These are phyloP conservation scores for Frankliniella intonsa DNA, from an alignment of 2,888 invertebrate species.

Conservation along the genomic window DNA sequence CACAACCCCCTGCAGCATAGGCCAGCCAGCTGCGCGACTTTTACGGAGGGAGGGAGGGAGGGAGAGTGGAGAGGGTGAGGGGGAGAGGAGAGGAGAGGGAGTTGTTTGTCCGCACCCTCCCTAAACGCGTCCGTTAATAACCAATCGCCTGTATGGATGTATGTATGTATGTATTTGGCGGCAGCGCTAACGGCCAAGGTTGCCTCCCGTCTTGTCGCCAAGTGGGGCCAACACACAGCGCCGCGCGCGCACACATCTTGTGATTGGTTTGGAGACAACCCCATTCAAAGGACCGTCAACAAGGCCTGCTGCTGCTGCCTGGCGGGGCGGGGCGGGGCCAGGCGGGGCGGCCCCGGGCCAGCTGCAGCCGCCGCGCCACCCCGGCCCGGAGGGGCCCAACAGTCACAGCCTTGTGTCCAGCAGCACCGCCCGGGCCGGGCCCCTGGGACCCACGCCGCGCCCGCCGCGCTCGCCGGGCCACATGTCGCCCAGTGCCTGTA, in stretches of 20 bases:
- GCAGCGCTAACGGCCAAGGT: neutral
- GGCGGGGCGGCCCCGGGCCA: neutral
- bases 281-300: too few relatives aligned
- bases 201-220: neutral
- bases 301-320: neutral
- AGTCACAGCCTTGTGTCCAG: neutral
- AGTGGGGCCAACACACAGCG: too few relatives aligned
- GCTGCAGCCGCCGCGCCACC: neutral
- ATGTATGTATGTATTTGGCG: neutral
- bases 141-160: neutral
- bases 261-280: too few relatives aligned
- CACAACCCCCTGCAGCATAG: neutral
- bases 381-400: neutral
- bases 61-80: too few relatives aligned
- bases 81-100: constrained; percentile 1
- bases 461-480: neutral
- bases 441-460: neutral
- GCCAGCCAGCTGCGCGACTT: constrained; percentile 3
- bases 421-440: neutral
- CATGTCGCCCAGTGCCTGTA: neutral
- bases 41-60: neutral
- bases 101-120: constrained; percentile 25
- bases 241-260: too few relatives aligned
- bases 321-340: neutral
- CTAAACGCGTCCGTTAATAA: constrained; percentile 25